Conservation (phyloP, 2,888 invertebrate species). For the Tenthredo mesomela region DNA sequence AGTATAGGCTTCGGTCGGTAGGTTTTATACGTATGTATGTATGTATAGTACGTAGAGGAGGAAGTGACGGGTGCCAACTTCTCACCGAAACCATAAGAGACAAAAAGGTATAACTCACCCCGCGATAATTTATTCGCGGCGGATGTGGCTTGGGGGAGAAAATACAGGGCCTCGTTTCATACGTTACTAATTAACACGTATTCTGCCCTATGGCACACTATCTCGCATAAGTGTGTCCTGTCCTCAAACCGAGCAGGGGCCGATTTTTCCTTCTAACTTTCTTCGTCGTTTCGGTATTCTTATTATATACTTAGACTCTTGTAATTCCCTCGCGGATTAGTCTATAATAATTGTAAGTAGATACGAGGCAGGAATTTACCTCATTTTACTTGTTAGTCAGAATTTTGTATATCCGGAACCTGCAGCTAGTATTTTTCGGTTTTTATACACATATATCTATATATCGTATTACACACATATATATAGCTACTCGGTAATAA, state of each 20-base stretch:
- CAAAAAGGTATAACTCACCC: constrained; percentile 64
- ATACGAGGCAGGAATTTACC: neutral
- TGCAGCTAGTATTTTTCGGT: constrained; percentile 2
- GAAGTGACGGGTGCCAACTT: constrained; percentile 48
- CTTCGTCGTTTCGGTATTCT: neutral
- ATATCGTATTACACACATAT: neutral
- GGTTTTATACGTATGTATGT: neutral
- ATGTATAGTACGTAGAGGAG: neutral
- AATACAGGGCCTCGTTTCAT: constrained; percentile 60
- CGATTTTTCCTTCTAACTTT: neutral
- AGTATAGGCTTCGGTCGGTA: neutral
- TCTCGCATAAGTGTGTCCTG: constrained; percentile 34
- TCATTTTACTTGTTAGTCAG: neutral
- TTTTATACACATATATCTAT: neutral
- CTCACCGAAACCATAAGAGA: constrained; percentile 61
- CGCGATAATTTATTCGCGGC: constrained; percentile 72
- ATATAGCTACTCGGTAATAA: constrained; percentile 16
- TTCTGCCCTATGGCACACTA: constrained; percentile 39
- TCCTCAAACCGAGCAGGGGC: neutral
- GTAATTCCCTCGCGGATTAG: neutral
- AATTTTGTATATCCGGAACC: neutral
- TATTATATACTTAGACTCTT: neutral
- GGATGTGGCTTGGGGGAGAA: constrained; percentile 66
- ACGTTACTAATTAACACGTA: constrained; percentile 72
- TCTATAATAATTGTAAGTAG: too few species aligned